Evolutionary conservation across 1,140 invertebrate genomes (phyloP).

Genomic region (Drosophila ogumai): DNA sequence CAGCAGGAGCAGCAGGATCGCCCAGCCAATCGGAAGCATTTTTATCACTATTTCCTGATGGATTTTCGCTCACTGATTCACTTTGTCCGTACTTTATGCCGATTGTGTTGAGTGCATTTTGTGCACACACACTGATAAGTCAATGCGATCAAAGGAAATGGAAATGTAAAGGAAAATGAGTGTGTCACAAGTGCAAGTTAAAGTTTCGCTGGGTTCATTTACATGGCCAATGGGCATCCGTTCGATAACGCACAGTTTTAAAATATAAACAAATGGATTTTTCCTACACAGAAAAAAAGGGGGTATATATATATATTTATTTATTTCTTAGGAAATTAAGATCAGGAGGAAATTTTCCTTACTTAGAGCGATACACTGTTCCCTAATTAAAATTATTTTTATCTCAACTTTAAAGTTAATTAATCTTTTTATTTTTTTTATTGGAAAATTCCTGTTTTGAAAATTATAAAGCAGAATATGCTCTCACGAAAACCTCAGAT

Average conservation of each 20-base stretch:
- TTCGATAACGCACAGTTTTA: slow-evolving; percentile 20
- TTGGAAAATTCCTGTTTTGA: no score
- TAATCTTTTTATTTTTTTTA: no score
- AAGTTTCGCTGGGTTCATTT: slow-evolving; percentile 27
- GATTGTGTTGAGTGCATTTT: slow-evolving; percentile 56
- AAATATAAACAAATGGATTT: slow-evolving; percentile 22
- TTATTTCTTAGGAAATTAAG: no score
- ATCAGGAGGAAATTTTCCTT: no score
- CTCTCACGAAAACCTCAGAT: no score
- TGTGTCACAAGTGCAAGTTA: slow-evolving; percentile 46
- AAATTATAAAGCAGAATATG: no score
- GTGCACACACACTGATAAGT: slow-evolving; percentile 28
- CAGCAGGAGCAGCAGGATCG: slow-evolving; percentile 37
- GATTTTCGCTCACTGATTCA: slow-evolving; percentile 37
- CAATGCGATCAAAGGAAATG: slow-evolving; percentile 31
- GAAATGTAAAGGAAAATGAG: slow-evolving; percentile 12
- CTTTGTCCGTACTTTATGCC: slow-evolving; percentile 2
- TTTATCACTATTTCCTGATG: slow-evolving; percentile 26
- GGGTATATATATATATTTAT: no score
- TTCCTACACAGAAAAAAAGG: slow-evolving; percentile 21
- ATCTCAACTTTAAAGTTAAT: not conserved
- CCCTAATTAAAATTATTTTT: not conserved
- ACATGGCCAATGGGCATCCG: slow-evolving; percentile 45
- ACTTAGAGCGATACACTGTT: no score
- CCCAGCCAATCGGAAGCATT: slow-evolving; percentile 52